phyloP scores from a whole-genome alignment of 2,113 vertebrate species.

The Gasterosteus nipponicus region DNA sequence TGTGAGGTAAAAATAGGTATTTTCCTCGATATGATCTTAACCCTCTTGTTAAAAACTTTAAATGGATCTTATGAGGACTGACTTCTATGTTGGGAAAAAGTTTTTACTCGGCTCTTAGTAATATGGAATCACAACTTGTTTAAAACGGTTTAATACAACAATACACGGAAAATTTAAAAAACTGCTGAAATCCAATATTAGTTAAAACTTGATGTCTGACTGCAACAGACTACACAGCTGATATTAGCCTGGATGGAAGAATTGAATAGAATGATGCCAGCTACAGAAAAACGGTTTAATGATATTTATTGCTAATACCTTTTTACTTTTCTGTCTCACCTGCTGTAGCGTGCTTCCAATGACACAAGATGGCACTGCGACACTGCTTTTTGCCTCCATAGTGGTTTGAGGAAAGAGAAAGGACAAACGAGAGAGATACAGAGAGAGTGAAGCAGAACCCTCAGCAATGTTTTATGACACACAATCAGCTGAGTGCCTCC shows the following conservation, averaged over 20 bases:
- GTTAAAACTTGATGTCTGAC: no score
- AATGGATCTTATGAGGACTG: neutral
- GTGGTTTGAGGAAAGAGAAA: neutral
- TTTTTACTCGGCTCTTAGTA: neutral
- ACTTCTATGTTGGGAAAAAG: no score
- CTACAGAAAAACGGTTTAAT: no score
- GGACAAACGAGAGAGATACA: neutral
- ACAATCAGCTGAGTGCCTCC: conserved; percentile 56
- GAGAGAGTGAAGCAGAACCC: conserved; percentile 27
- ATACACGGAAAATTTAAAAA: neutral
- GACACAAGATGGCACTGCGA: conserved; percentile 60
- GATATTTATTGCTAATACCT: no score
- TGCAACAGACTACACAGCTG: no score
- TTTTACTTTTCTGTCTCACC: no score
- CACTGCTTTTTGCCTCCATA: neutral
- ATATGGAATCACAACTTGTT: neutral
- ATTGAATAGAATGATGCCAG: no score
- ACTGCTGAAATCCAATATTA: no score
- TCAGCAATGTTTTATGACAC: conserved; percentile 59
- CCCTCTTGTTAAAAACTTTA: neutral
- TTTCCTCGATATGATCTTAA: neutral
- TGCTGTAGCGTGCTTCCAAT: conserved; percentile 7
- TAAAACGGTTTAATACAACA: neutral
- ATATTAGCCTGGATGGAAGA: no score
- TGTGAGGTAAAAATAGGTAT: neutral